Base-by-base conservation (phyloP, 2,888 invertebrate species). In the Unio pictorum region DNA sequence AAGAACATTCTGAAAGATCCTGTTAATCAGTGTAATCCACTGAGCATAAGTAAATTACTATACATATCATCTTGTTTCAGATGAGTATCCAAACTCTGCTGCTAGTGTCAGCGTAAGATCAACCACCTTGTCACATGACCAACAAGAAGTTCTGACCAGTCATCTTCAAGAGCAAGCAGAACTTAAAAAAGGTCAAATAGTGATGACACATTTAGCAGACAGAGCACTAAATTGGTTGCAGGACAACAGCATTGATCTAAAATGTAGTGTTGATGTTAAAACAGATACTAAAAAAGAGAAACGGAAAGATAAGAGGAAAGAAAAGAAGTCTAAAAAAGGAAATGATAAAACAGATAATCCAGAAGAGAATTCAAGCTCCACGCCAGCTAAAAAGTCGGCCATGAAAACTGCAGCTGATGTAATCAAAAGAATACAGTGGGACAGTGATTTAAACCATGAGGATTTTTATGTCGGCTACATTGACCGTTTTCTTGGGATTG, bases 361-460 rank as follows among this genome's bases (percentile, higher is more conserved):
- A 18, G 75, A 74, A 34, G 68, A 69, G 15, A 64, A 69, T 54
- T 30, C 15, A 15, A 45, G 45, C 45, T 45, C 45, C 45, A 45
- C 45, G 0, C 45, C 45, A 45, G 15, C 76, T 34, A 88, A 87
- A 74, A 81, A 84, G 66, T 76, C 84, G 17, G 79, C 89, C 5
- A 90, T 91, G 91, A 90, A 89, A 79, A 91, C 91, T n/a, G 90
- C 91, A 3, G 83, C 84, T 6, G 91, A 91, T 75, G 91, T 91
- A 18, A 89, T 91, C 30, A 87, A 88, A 34, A 78, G 91, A 55
- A 87, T 91, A 60, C 80, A 85, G 61, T 91, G 91, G 91, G 91
- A 91, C 79, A 83, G 84, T 4, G 81, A 81, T n/a, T 76, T 91
- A 54, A 80, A 83, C 1, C 68, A 81, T 34, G 88, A 90, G 26